Conservation (phyloP, 2,113 vertebrate species). For the Chauna torquata region DNA sequence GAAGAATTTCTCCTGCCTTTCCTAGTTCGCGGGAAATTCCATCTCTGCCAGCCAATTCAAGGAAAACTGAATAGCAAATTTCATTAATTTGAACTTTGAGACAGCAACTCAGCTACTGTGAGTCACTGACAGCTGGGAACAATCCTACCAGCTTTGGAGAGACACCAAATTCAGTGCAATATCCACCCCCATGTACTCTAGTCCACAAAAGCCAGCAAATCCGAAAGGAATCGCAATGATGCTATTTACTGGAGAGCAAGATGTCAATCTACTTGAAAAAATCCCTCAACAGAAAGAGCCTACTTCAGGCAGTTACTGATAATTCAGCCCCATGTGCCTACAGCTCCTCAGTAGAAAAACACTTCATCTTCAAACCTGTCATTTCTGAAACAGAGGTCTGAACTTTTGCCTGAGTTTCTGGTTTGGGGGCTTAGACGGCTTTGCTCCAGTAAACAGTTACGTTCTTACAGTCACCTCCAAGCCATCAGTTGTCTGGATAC, state of each 20-base stretch:
- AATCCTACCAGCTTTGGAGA: conserved; percentile 13
- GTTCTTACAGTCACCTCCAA: not conserved
- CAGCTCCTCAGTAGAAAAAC: not conserved
- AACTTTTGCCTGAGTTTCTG: not conserved
- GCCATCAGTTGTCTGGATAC: not conserved
- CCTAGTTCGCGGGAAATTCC: conserved; percentile 14
- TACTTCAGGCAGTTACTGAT: not conserved
- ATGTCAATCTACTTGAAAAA: not conserved
- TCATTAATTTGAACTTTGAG: conserved; percentile 42
- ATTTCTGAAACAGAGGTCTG: not conserved
- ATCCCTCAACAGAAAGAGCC: not conserved
- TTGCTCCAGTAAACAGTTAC: not conserved
- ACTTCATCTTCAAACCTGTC: not conserved
- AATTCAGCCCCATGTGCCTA: not conserved
- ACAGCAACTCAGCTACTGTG: conserved; percentile 23
- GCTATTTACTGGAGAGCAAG: not conserved
- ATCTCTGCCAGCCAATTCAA: conserved; percentile 15
- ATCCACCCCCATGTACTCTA: not conserved
- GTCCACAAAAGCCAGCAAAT: not conserved
- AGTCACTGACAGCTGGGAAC: conserved; percentile 60
- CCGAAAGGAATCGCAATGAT: conserved; percentile 13
- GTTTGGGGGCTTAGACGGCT: not conserved
- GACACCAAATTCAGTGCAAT: not conserved
- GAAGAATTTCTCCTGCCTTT: not conserved
- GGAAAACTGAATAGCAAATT: conserved; percentile 45